phyloP scores from a whole-genome alignment of 2,888 invertebrate genomes.

The Eilema sororculum region DNA sequence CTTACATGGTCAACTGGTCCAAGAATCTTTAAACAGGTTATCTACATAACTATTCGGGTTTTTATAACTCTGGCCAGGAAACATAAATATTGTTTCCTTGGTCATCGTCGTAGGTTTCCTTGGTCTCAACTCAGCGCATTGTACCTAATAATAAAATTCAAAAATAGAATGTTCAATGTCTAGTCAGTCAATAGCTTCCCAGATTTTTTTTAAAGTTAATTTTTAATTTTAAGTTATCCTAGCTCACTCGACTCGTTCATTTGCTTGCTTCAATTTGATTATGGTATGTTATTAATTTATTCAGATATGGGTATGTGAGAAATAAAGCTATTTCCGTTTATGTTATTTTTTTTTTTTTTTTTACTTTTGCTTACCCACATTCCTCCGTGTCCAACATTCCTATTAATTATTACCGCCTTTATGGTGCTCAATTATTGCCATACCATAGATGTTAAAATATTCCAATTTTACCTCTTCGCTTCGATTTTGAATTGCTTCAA shows the following conservation, averaged over 20 bases:
- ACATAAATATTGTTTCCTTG: no score
- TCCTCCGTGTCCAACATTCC: no score
- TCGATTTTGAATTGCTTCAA: neutral
- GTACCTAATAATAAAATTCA: neutral
- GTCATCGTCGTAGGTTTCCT: no score
- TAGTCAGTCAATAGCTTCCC: conserved; percentile 31
- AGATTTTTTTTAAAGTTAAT: conserved; percentile 15
- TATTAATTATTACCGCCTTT: neutral
- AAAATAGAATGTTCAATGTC: conserved; percentile 9
- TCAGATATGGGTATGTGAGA: conserved; percentile 48
- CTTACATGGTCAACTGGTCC: neutral
- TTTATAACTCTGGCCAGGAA: neutral
- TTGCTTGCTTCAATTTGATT: conserved; percentile 49
- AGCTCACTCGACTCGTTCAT: conserved; percentile 47
- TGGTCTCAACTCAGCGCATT: no score
- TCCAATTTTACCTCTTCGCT: neutral
- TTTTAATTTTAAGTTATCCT: conserved; percentile 36
- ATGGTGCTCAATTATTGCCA: neutral
- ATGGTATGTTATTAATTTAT: conserved; percentile 61
- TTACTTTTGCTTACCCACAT: no score
- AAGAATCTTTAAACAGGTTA: neutral
- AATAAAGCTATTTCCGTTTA: conserved; percentile 54
- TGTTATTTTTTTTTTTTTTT: conserved; percentile 26
- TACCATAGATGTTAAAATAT: neutral
- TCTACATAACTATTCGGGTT: neutral